Evolutionary conservation across 2,797 vertebrate genomes (phyloP), one percentile per base, ranked within the genome.

Genomic region (Acestrorhynchus altus): DNA sequence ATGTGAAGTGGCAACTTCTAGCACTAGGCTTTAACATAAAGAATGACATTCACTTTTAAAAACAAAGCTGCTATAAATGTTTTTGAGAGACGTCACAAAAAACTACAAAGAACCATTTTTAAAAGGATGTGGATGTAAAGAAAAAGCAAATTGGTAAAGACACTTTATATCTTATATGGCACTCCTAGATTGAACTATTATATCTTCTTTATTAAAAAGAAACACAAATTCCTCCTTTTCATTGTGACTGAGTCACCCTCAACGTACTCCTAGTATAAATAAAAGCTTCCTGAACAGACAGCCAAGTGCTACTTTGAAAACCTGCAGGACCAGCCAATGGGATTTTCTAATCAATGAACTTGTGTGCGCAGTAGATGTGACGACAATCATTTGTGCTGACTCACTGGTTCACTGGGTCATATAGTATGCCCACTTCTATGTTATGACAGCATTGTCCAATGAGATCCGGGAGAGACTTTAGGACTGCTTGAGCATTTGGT

Each of bases 361-460:
- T 28, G 35, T 61, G 31, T 31, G 60, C 72, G 22, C 26, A 63
- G 56, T 31, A 46, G 60, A n/a, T 12, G 44, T 67, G 66, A 71
- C 1, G 12, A 60, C 4, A 4, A n/a, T 49, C 31, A 68, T 59
- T 35, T 68, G 49, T 42, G 69, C 77, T 76, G 61, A 79, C 39
- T 66, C 47, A 65, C 8, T 59, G 8, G 5, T 46, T 65, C 8
- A 61, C 1, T 61, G 12, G 22, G 6, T 70, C 79, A 64, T 10
- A 8, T n/a, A n/a, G 31, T 44, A 16, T 8, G 61, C 65, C 22
- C 9, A 67, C 1, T 26, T 76, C 26, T 47, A 59, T 11, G 7
- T 28, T 9, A 8, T 42, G 59, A 57, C 13, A 28, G 24, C 54
- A 57, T 1, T 16, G 56, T 9, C 13, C 15, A 59, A 39, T 28